Conservation (phyloP, 1,140 invertebrate species). For the Eupristina koningsbergeri region DNA sequence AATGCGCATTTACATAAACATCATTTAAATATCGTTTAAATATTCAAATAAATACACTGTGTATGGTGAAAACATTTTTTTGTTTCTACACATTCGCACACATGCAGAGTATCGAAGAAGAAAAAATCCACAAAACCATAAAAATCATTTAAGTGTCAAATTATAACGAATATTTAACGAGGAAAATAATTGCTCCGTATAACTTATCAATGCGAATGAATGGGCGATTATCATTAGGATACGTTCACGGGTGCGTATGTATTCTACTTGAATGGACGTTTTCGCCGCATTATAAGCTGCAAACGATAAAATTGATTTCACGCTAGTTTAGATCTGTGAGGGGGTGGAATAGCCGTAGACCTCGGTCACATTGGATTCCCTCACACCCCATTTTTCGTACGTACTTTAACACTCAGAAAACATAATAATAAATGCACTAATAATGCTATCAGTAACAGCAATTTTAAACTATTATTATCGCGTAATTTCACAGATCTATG, state of each 20-base stretch:
- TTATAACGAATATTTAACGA: background rate
- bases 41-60: too few relatives aligned
- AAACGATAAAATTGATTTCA: slow-evolving; percentile 39
- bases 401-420: background rate
- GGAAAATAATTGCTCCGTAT: background rate
- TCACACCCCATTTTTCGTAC: background rate
- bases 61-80: too few relatives aligned
- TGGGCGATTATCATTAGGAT: slow-evolving; percentile 11
- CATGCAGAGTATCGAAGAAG: too few relatives aligned
- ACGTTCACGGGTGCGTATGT: background rate
- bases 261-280: background rate
- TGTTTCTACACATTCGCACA: too few relatives aligned
- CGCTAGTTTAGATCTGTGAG: background rate
- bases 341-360: background rate
- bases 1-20: too few relatives aligned
- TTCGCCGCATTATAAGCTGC: background rate
- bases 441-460: slow-evolving; percentile 50
- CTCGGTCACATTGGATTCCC: background rate
- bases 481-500: background rate
- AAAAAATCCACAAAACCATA: too few relatives aligned
- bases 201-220: background rate
- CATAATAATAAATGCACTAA: slow-evolving; percentile 47
- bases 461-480: slow-evolving; percentile 35
- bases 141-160: background rate
- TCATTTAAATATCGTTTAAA: too few relatives aligned